phyloP scores from a whole-genome alignment of 2,888 invertebrate species.

The Apotomis capreana region DNA sequence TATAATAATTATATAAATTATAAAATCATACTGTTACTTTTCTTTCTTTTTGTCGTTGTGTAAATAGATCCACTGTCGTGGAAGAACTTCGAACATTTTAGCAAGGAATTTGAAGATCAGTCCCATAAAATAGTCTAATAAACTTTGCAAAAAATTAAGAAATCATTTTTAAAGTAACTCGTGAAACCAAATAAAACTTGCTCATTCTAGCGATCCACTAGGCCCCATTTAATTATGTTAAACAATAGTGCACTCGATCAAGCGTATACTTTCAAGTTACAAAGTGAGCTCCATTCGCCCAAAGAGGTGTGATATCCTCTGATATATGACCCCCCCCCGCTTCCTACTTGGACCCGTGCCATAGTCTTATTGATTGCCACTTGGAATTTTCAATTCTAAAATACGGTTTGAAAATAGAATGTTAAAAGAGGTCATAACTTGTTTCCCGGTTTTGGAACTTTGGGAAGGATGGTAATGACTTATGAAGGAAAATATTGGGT shows the following conservation, averaged over 20 bases:
- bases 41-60: no score
- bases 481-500: not conserved
- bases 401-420: slow-evolving; percentile 46
- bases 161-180: no score
- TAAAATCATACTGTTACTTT: no score
- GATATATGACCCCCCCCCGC: slow-evolving; percentile 53
- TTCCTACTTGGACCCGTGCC: slow-evolving; percentile 57
- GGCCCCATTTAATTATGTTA: slow-evolving; percentile 12
- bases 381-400: slow-evolving; percentile 57
- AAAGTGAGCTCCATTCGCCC: slow-evolving; percentile 34
- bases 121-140: no score
- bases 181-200: no score
- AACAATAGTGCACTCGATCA: slow-evolving; percentile 18
- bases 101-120: no score
- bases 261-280: slow-evolving; percentile 30
- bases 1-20: no score
- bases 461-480: not conserved
- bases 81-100: no score
- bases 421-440: slow-evolving; percentile 40
- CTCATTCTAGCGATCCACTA: not conserved
- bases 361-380: slow-evolving; percentile 59
- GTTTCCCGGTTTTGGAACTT: not conserved
- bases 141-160: no score
- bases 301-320: slow-evolving; percentile 49
- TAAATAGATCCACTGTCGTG: no score